Base-by-base conservation (phyloP, 2,797 vertebrate species). In the Phalanger gymnotis region DNA sequence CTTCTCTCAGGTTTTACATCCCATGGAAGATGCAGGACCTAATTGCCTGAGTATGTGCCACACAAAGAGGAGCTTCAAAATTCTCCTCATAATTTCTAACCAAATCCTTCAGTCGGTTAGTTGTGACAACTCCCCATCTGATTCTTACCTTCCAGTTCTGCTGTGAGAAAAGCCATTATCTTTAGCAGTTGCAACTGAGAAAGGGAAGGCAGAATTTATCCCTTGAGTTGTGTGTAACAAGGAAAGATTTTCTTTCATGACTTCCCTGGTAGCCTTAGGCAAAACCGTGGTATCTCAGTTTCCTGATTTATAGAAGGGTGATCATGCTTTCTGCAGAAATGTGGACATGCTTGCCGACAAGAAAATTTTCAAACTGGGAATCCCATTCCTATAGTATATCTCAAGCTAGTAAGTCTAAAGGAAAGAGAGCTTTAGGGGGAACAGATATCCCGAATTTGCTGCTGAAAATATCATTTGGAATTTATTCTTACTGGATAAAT, bases 121-220 rank as follows among this genome's bases (percentile, higher is more conserved):
- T 58, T 19, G 51, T 56, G 94, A 94, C 94, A 92, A 94, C 13
- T 93, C 81, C 92, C 47, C 95, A 91, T 97, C 96, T 95, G 93
- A 97, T 93, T 95, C 94, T 97, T 93, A 96, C 91, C 96, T 97
- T 97, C 58, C 92, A 96, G 93, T 96, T 96, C 96, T 94, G 96
- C 54, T 95, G 94, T 92, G 95, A 95, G 97, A 87, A 97, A 98
- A 95, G 54, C 95, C 94, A 97, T 97, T 97, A 97, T 95, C 96
- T 96, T 61, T 93, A 97, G 96, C 96, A 96, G 92, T 97, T 97
- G 95, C 96, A 91, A 94, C 95, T 97, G 97, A 96, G 96, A 95
- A 95, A 96, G 96, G 97, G 96, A 95, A 90, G 31, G 52, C 31
- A 54, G 90, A 90, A 90, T 90, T 90, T 90, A 53, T 54, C 90